Evolutionary conservation across 2,797 vertebrate genomes (phyloP), one percentile per base, ranked within the genome.

Genomic region (Anisognathus igniventris): DNA sequence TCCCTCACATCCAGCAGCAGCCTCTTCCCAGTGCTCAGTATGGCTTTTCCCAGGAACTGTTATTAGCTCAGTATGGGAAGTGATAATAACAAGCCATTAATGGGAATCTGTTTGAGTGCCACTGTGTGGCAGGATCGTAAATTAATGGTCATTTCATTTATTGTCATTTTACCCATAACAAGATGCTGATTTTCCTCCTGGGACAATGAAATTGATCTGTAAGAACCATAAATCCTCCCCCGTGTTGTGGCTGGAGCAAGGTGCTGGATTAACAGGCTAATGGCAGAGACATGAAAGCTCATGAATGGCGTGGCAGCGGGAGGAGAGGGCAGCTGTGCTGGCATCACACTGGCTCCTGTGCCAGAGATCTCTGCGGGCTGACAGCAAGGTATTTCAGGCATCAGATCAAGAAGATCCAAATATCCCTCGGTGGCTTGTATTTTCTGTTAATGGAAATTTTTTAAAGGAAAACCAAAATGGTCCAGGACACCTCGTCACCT

Each of bases 61-160:
- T 93, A 82, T 95, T 87, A 94, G 71, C 94, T 76, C 75, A 31
- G 47, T 51, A 66, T 14, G 86, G 88, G 86, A 75, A 87, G 65
- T 45, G 88, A 77, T 44, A 42, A 92, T 89, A 93, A 89, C 64
- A 51, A 91, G 78, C 68, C 65, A n/a, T 93, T 93, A 86, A 44
- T 7, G 17, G 47, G 88, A 86, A 95, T 86, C 68, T 78, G 95
- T 94, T 95, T 91, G 95, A 95, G 92, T 92, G 77, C 87, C 92
- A 92, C 92, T 86, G 64, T 64, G 88, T 76, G 56, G 71, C 64
- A 86, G 70, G 70, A 91, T 50, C 14, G 8, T 86, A 93, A 93
- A 96, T 95, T 96, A 96, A 91, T 47, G 65, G 84, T 66, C 8
- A 7, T 90, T 93, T 96, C 96, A 95, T 97, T 96, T 95, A 97